A percentile compares a stretch with the other conserved stretches of the same genome.
phyloP scores from a whole-genome alignment of 2,888 invertebrate genomes.

The Pilophorus perplexus region DNA sequence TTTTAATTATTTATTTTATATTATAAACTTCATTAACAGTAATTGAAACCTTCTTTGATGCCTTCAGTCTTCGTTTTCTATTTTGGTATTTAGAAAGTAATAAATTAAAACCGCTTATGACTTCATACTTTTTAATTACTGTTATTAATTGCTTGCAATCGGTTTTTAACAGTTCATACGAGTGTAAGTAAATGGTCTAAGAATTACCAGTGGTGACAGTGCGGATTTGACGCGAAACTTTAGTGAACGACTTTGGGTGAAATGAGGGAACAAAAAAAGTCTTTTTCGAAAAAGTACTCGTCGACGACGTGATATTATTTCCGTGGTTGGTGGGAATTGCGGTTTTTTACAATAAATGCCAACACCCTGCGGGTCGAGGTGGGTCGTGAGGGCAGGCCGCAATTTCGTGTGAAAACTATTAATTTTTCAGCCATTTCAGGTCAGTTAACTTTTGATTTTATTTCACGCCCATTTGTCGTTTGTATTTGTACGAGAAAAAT shows the following conservation, averaged over 20 bases:
- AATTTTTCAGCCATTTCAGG: conserved; percentile 33
- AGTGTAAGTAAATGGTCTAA: too few relatives aligned
- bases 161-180: conserved; percentile 8
- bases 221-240: conserved; percentile 12
- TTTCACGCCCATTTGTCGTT: neutral
- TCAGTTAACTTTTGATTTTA: conserved; percentile 29
- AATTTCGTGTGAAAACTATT: conserved; percentile 20
- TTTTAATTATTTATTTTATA: conserved; percentile 34
- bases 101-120: conserved; percentile 37
- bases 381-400: conserved; percentile 2
- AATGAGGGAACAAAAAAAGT: too few relatives aligned
- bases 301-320: too few relatives aligned
- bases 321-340: too few relatives aligned
- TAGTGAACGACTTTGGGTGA: too few relatives aligned
- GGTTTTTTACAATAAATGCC: too few relatives aligned
- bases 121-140: conserved; percentile 17
- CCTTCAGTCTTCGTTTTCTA: conserved; percentile 43
- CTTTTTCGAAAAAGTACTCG: too few relatives aligned
- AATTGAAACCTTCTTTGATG: conserved; percentile 45
- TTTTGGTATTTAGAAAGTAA: conserved; percentile 46
- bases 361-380: conserved; percentile 21
- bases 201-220: conserved; percentile 4
- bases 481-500: neutral
- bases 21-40: conserved; percentile 43
- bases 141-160: neutral